Evolutionary conservation across 2,797 vertebrate genomes (phyloP).

Genomic region (Anguilla anguilla): DNA sequence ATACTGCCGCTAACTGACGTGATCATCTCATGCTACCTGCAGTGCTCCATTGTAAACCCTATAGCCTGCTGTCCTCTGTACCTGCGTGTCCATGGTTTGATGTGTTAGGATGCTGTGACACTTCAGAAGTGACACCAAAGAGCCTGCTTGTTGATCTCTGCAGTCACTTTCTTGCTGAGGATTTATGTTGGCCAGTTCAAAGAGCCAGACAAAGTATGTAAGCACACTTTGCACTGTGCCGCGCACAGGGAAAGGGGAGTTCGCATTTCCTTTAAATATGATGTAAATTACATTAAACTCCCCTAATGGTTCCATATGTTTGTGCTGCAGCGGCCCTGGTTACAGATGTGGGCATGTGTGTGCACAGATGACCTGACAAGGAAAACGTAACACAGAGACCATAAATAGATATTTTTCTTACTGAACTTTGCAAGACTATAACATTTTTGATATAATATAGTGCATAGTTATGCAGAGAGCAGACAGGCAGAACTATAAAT

Average conservation of each 20-base stretch:
- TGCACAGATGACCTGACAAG: slow-evolving; percentile 42
- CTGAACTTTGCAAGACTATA: background rate
- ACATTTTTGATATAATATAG: slow-evolving; percentile 11
- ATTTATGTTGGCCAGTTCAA: slow-evolving; percentile 53
- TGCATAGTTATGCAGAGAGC: background rate
- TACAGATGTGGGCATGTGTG: slow-evolving; percentile 52
- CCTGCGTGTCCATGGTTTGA: background rate
- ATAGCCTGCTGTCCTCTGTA: slow-evolving; percentile 37
- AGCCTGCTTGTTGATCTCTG: slow-evolving; percentile 48
- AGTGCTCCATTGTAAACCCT: slow-evolving; percentile 45
- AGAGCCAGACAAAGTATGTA: slow-evolving; percentile 45
- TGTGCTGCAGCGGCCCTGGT: slow-evolving; percentile 37
- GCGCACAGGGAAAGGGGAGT: slow-evolving; percentile 37
- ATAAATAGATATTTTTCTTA: background rate
- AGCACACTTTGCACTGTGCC: slow-evolving; percentile 39
- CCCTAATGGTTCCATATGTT: slow-evolving; percentile 57
- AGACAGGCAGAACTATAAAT: background rate
- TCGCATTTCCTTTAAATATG: slow-evolving; percentile 49
- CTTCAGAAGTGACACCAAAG: slow-evolving; percentile 43
- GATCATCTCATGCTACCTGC: slow-evolving; percentile 37
- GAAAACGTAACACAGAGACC: slow-evolving; percentile 21
- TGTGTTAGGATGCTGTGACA: slow-evolving; percentile 47
- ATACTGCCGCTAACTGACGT: slow-evolving; percentile 11
- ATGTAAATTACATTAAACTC: slow-evolving; percentile 54
- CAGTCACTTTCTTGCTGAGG: slow-evolving; percentile 44